Evolutionary conservation across 2,797 vertebrate species (phyloP).

Genomic region (Varecia variegata): DNA sequence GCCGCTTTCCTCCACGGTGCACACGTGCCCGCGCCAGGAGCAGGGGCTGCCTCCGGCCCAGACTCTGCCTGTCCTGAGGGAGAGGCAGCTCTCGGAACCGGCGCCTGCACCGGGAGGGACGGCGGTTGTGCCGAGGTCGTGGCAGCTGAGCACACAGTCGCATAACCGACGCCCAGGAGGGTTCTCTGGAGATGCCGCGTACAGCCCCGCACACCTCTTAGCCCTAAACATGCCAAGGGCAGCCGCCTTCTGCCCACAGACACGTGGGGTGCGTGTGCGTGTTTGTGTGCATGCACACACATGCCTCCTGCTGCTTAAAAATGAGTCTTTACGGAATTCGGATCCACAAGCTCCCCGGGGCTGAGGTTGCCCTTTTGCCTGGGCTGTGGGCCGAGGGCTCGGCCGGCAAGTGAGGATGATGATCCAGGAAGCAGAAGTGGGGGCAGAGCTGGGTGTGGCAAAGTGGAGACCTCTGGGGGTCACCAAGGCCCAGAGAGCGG

Average conservation of each 20-base stretch:
- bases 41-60: neutral
- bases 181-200: neutral
- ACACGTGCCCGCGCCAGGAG: neutral
- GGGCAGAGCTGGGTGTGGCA: neutral
- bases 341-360: neutral
- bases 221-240: too few species aligned
- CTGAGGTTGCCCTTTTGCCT: too few species aligned
- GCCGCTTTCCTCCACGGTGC: neutral
- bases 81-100: accelerated
- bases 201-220: accelerated
- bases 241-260: neutral
- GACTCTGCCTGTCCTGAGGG: accelerated
- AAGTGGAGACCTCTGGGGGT: neutral
- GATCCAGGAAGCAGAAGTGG: accelerated
- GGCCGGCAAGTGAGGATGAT: too few species aligned
- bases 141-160: too few species aligned
- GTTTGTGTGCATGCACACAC: too few species aligned
- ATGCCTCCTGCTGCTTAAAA: too few species aligned
- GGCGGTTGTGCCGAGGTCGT: accelerated
- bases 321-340: too few species aligned
- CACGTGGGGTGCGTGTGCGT: too few species aligned
- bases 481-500: accelerated
- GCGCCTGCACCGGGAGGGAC: accelerated
- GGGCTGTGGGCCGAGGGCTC: neutral
- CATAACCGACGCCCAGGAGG: accelerated